These are phyloP conservation scores for Catharus ustulatus DNA, from an alignment of 2,797 vertebrate species.

Conservation along the genomic window DNA sequence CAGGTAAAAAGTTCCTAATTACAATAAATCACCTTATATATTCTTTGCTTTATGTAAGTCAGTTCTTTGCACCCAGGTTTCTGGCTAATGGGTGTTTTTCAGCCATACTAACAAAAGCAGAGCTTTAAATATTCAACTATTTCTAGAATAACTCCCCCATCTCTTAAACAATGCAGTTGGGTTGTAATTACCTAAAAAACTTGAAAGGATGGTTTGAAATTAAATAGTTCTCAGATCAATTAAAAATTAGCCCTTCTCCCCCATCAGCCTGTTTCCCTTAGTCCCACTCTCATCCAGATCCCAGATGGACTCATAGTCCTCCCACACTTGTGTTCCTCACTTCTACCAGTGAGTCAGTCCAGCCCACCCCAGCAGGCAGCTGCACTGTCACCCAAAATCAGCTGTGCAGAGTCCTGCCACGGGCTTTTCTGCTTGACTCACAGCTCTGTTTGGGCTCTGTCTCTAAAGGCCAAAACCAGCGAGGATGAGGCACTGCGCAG, in stretches of 20 bases:
- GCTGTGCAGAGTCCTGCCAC: constrained; percentile 5
- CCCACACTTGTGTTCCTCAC: constrained; percentile 45
- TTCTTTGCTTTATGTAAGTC: neutral
- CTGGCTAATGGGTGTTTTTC: neutral
- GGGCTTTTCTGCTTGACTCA: constrained; percentile 51
- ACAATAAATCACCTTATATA: neutral
- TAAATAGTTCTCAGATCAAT: neutral
- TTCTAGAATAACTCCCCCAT: neutral
- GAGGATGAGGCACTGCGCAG: neutral
- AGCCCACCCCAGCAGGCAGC: constrained; percentile 55
- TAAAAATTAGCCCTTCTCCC: neutral
- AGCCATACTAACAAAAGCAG: neutral
- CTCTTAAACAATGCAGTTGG: neutral
- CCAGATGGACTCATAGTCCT: constrained; percentile 61
- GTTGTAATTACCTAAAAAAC: neutral
- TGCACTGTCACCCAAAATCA: constrained; percentile 52
- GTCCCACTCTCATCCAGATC: neutral
- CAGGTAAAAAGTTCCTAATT: neutral
- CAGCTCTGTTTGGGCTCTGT: constrained; percentile 2
- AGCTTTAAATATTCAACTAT: neutral
- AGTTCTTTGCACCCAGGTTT: neutral
- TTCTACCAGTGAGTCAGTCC: constrained; percentile 56
- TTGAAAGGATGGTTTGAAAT: neutral
- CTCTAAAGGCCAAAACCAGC: neutral
- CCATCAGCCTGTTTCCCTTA: neutral